Percentiles rank a stretch among this genome's conserved stretches.
phyloP scores from a whole-genome alignment of 2,113 vertebrate species.

The Leptodactylus fuscus region DNA sequence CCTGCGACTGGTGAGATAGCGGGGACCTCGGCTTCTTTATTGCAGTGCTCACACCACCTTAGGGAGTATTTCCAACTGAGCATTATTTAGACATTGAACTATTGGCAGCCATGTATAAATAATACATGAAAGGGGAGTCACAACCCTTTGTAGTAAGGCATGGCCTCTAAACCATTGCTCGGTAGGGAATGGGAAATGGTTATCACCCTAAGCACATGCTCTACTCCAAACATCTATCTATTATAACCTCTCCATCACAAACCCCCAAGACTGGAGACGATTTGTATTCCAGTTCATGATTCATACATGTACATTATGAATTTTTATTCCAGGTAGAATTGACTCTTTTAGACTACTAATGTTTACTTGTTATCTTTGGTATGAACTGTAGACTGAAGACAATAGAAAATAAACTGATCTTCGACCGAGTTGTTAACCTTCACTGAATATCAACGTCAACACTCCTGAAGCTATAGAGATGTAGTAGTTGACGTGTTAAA shows the following conservation, averaged over 20 bases:
- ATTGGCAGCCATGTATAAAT: slow-evolving; percentile 8
- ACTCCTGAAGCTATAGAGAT: no score
- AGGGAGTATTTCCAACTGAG: not conserved
- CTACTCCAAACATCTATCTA: not conserved
- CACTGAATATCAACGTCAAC: no score
- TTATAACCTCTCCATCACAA: not conserved
- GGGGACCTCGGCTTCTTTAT: not conserved
- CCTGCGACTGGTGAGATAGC: not conserved
- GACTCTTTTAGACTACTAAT: not conserved
- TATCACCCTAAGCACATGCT: not conserved
- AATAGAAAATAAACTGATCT: not conserved
- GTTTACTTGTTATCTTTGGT: not conserved
- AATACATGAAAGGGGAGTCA: not conserved
- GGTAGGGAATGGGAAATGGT: not conserved
- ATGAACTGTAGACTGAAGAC: not conserved
- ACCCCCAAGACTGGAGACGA: not conserved
- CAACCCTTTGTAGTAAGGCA: not conserved
- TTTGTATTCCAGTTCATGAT: not conserved
- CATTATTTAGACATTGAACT: not conserved
- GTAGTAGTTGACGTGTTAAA: no score
- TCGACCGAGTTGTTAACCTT: no score
- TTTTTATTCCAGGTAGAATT: not conserved
- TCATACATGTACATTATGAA: not conserved
- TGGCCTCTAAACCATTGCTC: not conserved
- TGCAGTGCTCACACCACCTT: not conserved